These are phyloP conservation scores for Bombus ignitus DNA, from an alignment of 1,140 invertebrate species.

Conservation along the genomic window DNA sequence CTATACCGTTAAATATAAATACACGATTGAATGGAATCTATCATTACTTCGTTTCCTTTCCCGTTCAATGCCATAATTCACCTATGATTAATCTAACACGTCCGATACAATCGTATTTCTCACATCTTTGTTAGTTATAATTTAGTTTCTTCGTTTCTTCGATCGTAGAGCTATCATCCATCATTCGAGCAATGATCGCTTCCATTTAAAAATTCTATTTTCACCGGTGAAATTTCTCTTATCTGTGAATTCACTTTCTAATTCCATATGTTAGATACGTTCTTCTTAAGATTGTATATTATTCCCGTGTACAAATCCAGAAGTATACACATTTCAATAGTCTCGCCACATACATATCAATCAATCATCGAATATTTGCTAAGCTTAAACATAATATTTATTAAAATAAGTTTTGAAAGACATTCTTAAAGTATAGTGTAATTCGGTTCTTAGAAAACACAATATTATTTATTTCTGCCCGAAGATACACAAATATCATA, in stretches of 20 bases:
- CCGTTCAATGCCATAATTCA: not conserved
- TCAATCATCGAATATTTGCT: too few species aligned
- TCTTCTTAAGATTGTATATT: too few species aligned
- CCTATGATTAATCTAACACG: not conserved
- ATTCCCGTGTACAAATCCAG: too few species aligned
- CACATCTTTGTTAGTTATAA: not conserved
- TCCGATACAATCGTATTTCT: not conserved
- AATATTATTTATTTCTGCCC: too few species aligned
- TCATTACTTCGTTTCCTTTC: not conserved
- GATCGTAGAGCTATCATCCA: not conserved
- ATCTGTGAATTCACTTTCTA: not conserved
- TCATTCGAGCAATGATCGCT: not conserved
- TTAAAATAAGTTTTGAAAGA: too few species aligned
- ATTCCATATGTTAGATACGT: not conserved
- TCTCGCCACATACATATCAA: too few species aligned
- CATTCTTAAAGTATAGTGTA: too few species aligned
- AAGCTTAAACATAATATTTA: too few species aligned
- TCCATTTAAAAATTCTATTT: not conserved
- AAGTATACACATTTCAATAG: not conserved
- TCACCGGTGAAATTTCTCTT: not conserved
- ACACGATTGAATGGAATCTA: not conserved
- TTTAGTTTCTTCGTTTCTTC: not conserved
- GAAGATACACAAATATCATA: too few species aligned
- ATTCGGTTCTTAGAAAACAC: too few species aligned
- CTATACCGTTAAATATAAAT: conserved; percentile 12